These are phyloP conservation scores for Hoplostethus atlanticus DNA, from an alignment of 2,797 vertebrate genomes.

Conservation along the genomic window DNA sequence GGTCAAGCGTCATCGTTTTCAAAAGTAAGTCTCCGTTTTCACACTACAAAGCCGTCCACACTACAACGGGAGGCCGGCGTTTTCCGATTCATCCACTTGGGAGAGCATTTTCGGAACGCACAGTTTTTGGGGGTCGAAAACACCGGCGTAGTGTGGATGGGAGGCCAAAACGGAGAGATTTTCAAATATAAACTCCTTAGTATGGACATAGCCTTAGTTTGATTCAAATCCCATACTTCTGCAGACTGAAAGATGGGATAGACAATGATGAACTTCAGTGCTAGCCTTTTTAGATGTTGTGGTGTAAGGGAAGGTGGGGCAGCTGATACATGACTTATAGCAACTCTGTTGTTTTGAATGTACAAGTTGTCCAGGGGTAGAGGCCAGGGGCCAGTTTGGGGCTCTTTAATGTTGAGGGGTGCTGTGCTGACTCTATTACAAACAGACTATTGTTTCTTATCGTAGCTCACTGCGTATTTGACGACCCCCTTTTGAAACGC, in stretches of 20 bases:
- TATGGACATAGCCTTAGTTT: background rate
- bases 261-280: background rate
- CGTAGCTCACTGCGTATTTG: conserved; percentile 26
- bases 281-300: background rate
- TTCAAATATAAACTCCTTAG: no score
- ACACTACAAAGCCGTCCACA: no score
- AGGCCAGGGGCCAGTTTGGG: conserved; percentile 56
- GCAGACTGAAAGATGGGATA: conserved; percentile 2
- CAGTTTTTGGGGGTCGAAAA: no score
- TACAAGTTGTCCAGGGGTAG: conserved; percentile 42
- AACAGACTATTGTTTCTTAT: conserved; percentile 20
- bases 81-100: background rate
- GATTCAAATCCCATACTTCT: background rate
- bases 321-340: conserved; percentile 48
- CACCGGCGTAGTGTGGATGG: no score
- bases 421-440: conserved; percentile 29
- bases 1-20: no score
- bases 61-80: no score
- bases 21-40: no score
- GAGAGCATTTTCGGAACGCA: no score
- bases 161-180: no score
- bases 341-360: conserved; percentile 53
- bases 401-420: conserved; percentile 64
- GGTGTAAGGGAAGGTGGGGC: conserved; percentile 14
- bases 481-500: conserved; percentile 50